Evolutionary conservation across 2,797 vertebrate species (phyloP).

Genomic region (Scarus forsteni): DNA sequence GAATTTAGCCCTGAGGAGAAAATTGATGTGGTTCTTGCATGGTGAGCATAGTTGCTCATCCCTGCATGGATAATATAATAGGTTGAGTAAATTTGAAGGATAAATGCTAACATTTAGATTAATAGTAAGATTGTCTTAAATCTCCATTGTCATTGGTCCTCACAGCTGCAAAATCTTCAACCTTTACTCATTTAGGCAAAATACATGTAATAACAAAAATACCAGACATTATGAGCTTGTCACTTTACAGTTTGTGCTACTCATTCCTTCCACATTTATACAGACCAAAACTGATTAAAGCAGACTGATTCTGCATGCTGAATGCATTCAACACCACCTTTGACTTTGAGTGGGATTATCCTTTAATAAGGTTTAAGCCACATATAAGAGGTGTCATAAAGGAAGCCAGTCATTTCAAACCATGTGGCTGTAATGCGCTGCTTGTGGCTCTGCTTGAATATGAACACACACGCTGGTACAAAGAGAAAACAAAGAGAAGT

Average conservation of each 20-base stretch:
- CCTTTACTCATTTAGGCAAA: neutral
- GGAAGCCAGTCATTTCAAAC: conserved; percentile 65
- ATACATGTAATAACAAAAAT: neutral
- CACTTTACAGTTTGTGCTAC: neutral
- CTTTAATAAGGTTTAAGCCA: conserved; percentile 69
- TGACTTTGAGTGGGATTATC: conserved; percentile 69
- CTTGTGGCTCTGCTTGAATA: conserved; percentile 41
- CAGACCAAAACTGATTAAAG: neutral
- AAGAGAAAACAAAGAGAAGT: conserved; percentile 22
- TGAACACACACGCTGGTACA: conserved; percentile 35
- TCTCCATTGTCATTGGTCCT: neutral
- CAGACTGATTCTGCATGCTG: conserved; percentile 26
- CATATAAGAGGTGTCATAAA: conserved; percentile 64
- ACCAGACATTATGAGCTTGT: neutral
- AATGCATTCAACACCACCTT: conserved; percentile 64
- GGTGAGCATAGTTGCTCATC: too few species aligned
- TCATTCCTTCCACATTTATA: conserved; percentile 12
- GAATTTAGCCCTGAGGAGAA: too few species aligned
- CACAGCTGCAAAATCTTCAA: conserved; percentile 1
- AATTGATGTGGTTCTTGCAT: too few species aligned
- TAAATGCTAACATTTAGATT: too few species aligned
- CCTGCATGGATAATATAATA: too few species aligned
- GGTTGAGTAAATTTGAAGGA: too few species aligned
- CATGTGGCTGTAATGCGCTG: conserved; percentile 45
- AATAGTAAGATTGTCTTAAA: neutral